phyloP scores from a whole-genome alignment of 2,113 vertebrate genomes.

The crab-eating macaque (Macaca fascicularis) region DNA sequence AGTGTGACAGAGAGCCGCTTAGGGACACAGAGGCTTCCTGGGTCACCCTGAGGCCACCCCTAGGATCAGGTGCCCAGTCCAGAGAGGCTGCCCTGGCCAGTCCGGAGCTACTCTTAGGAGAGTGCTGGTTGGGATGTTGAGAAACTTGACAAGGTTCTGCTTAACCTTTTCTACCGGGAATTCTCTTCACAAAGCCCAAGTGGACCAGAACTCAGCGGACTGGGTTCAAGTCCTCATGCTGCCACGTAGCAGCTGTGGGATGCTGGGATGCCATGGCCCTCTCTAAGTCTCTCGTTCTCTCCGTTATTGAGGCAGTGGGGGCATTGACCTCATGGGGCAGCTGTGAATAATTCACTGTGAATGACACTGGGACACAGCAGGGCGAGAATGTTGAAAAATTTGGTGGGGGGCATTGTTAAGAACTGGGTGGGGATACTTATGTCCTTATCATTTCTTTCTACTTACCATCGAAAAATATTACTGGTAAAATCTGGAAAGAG shows the following conservation, averaged over 20 bases:
- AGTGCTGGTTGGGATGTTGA: neutral
- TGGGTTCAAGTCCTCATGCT: fast-evolving
- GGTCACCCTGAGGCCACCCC: no score
- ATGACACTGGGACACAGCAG: fast-evolving
- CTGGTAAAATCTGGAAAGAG: neutral
- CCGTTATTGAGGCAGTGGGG: neutral
- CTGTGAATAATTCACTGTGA: neutral
- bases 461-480: neutral
- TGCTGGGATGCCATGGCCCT: fast-evolving
- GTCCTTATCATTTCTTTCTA: fast-evolving
- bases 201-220: neutral
- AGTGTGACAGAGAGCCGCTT: fast-evolving
- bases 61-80: neutral
- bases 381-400: neutral
- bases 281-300: neutral
- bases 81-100: neutral
- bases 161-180: neutral
- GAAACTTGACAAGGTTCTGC: neutral
- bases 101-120: neutral
- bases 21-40: neutral
- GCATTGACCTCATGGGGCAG: neutral
- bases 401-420: no score
- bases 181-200: neutral
- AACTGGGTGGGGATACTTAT: fast-evolving
- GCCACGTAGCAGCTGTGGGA: fast-evolving